Conservation (phyloP, 1,140 invertebrate species). For the Hylyphantes graminicola region DNA sequence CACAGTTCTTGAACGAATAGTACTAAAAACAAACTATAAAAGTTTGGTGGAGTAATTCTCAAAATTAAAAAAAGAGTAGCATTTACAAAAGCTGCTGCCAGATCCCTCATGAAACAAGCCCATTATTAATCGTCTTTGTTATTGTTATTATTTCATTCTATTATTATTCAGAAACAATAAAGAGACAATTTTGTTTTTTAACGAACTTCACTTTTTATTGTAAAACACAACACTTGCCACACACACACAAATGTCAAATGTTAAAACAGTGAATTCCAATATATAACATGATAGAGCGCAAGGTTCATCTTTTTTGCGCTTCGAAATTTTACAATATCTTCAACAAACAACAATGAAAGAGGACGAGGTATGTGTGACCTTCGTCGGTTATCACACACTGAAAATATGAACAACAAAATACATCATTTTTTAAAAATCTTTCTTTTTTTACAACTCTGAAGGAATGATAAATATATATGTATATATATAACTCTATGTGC, state of each 20-base stretch:
- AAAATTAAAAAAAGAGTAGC: too few relatives aligned
- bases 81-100: too few relatives aligned
- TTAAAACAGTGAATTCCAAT: conserved; percentile 47
- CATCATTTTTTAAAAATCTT: conserved; percentile 6
- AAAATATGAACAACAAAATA: conserved; percentile 37
- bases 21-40: too few relatives aligned
- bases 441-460: neutral
- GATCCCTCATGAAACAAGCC: too few relatives aligned
- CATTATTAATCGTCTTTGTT: too few relatives aligned
- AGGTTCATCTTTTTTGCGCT: neutral
- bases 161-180: neutral
- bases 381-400: neutral
- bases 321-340: conserved; percentile 7
- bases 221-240: conserved; percentile 46
- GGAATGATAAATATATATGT: conserved; percentile 43
- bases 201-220: conserved; percentile 36
- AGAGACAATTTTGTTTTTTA: neutral
- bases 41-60: too few relatives aligned
- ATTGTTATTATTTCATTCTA: too few relatives aligned
- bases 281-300: neutral
- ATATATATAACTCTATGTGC: conserved; percentile 20
- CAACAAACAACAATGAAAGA: conserved; percentile 43
- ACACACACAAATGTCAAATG: conserved; percentile 37
- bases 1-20: too few relatives aligned
- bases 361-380: neutral